A percentile compares a stretch with the other conserved stretches of the same genome.
These are phyloP conservation scores for Bujurquina vittata DNA, from an alignment of 2,113 vertebrate species.

Conservation along the genomic window DNA sequence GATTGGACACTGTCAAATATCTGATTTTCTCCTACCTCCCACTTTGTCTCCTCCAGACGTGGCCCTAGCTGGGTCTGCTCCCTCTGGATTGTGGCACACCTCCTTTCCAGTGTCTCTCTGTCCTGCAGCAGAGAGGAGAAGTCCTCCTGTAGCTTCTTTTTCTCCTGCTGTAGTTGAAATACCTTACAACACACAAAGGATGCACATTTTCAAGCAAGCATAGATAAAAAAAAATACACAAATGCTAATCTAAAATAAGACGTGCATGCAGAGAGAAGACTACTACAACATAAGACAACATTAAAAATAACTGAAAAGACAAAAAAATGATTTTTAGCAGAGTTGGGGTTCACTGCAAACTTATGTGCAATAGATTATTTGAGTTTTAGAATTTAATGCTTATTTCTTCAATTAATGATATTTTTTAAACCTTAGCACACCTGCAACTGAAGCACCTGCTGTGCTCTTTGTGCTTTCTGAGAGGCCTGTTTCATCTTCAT, in stretches of 20 bases:
- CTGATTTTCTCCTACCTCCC: constrained; percentile 86
- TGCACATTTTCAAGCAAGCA: not conserved
- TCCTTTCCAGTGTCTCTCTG: constrained; percentile 89
- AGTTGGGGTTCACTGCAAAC: not conserved
- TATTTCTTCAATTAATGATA: not conserved
- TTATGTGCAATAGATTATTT: not conserved
- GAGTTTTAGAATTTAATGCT: not conserved
- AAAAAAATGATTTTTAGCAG: not conserved
- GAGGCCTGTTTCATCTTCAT: constrained; percentile 86
- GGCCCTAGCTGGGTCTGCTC: constrained; percentile 95
- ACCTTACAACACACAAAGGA: constrained; percentile 72
- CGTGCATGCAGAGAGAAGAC: not conserved
- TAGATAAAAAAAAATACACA: not conserved
- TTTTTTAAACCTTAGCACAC: constrained; percentile 26
- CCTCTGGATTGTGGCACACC: constrained; percentile 90
- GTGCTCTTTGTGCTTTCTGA: constrained; percentile 87
- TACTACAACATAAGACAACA: not conserved
- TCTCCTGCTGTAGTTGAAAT: constrained; percentile 97
- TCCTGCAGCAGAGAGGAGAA: constrained; percentile 93
- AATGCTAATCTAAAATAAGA: not conserved
- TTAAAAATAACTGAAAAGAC: not conserved
- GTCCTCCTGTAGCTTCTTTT: constrained; percentile 96
- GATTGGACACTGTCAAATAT: not conserved
- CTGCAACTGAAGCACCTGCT: constrained; percentile 96
- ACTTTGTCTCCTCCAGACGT: constrained; percentile 95